Evolutionary conservation across 2,113 vertebrate genomes (phyloP).

Genomic region (Leiothrix lutea): DNA sequence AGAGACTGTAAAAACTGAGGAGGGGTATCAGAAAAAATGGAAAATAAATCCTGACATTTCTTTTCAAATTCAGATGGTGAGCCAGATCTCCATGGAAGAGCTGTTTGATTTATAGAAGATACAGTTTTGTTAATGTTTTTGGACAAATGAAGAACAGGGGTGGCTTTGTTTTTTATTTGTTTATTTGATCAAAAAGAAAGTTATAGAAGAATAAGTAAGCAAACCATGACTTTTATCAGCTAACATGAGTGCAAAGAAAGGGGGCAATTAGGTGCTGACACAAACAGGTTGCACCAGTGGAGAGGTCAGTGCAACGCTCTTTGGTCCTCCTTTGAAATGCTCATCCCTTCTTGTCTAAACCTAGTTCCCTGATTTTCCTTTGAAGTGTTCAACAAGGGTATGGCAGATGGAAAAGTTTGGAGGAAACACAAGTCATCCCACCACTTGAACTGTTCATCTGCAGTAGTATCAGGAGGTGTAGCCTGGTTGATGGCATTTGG

Average conservation of each 20-base stretch:
- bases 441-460: background rate
- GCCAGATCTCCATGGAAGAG: background rate
- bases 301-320: fast-evolving
- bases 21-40: background rate
- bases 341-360: background rate
- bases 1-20: background rate
- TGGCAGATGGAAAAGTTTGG: background rate
- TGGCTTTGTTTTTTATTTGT: background rate
- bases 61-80: background rate
- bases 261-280: background rate
- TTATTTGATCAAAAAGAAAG: background rate
- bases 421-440: background rate
- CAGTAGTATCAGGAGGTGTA: background rate
- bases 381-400: background rate
- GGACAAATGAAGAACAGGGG: background rate
- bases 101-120: background rate
- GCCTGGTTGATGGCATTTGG: fast-evolving
- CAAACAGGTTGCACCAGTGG: background rate
- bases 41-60: background rate
- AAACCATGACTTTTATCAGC: background rate
- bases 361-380: background rate
- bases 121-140: background rate
- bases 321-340: background rate
- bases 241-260: background rate
- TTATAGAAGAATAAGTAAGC: background rate